Base-by-base conservation (phyloP, 2,888 invertebrate species). In the Hemicrepidius hirtus region DNA sequence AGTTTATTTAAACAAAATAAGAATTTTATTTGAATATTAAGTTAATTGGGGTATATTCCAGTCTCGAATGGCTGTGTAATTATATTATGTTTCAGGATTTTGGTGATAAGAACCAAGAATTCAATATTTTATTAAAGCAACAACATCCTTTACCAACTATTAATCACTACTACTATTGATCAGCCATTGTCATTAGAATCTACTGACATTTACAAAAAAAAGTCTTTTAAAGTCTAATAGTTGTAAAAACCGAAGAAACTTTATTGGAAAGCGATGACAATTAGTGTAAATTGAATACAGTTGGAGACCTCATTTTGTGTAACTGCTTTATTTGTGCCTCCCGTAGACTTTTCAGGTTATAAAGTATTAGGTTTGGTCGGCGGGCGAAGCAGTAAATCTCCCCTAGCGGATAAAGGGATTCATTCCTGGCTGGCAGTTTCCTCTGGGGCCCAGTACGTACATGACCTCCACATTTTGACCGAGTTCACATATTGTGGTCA, bases 351-450 rank as follows among this genome's bases (percentile, higher is more conserved):
- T 74, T 78, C 76, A 75, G 77, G 80, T 77, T 79, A 79, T 79
- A 80, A 79, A 80, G 79, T 77, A 80, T 80, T 78, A 77, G 77
- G 77, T 78, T 78, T 74, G 72, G 77, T 79, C 71, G 70, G 76
- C 75, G 76, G 76, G 71, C 72, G 70, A 66, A 65, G 79, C 79
- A 79, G 77, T 82, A 82, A 82, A 82, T 82, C 81, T 81, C 78
- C 76, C 75, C 76, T 77, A 74, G 73, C 74, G 76, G 77, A 80
- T 79, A 80, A 81, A 80, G 77, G 79, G 78, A 75, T 75, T 71
- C 73, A 73, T 69, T 73, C 68, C 73, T 71, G 57, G 68, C 75
- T 78, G 80, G 78, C 79, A 79, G 78, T 68, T 78, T 74, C 67
- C 79, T 79, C 78, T 74, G 60, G 77, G 80, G 80, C 74, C 77